Percentiles rank a stretch among this genome's conserved stretches.
phyloP scores from a whole-genome alignment of 2,797 vertebrate species.

The Sebastolobus altivelis region DNA sequence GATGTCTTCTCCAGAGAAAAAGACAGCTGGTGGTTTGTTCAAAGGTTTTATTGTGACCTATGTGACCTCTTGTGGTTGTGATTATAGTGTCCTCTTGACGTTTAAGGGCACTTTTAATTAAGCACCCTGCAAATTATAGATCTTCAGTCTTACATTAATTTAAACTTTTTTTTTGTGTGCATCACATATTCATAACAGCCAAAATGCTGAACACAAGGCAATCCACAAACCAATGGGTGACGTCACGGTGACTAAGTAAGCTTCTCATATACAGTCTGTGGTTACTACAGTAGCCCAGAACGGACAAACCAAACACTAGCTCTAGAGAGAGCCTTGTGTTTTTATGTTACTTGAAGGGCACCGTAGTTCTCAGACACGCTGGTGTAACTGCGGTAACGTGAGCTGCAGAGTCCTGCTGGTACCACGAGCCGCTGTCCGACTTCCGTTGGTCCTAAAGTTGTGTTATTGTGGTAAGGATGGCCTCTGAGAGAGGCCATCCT shows the following conservation, averaged over 20 bases:
- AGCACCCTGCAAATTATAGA: neutral
- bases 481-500: too few species aligned
- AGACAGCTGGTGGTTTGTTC: neutral
- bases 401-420: too few species aligned
- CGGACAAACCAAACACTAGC: neutral
- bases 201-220: rapidly evolving
- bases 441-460: too few species aligned
- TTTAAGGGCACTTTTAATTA: neutral
- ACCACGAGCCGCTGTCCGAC: too few species aligned
- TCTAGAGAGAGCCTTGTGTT: neutral
- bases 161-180: neutral
- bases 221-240: too few species aligned
- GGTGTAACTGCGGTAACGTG: too few species aligned
- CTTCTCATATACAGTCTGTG: too few species aligned
- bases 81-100: neutral
- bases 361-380: too few species aligned
- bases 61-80: neutral
- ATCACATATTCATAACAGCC: neutral
- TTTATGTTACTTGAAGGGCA: neutral
- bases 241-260: too few species aligned
- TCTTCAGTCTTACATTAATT: neutral
- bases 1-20: neutral
- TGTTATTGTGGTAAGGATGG: too few species aligned
- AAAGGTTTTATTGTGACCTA: neutral
- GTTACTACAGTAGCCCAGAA: neutral